phyloP scores from a whole-genome alignment of 2,888 invertebrate species.

The Drosophila siamana region DNA sequence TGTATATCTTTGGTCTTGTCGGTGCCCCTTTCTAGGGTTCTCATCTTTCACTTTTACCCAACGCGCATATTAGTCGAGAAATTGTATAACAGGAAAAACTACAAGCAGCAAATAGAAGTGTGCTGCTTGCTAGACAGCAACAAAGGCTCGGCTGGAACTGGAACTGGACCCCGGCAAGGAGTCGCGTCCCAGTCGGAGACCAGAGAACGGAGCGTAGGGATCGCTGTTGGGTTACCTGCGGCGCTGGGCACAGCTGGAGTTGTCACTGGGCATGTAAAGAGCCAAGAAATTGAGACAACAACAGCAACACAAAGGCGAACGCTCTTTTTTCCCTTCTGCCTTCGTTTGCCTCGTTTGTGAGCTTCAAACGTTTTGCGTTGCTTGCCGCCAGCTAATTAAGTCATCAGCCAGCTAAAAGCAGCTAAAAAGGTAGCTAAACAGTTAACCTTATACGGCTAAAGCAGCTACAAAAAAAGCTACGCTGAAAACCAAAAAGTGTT shows the following conservation, averaged over 20 bases:
- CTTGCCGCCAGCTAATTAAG: constrained; percentile 81
- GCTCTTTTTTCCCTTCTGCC: constrained; percentile 18
- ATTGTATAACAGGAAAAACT: constrained; percentile 74
- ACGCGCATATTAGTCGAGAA: constrained; percentile 73
- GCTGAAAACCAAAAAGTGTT: background rate
- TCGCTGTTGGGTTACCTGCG: constrained; percentile 68
- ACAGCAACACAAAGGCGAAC: constrained; percentile 37
- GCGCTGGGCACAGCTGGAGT: constrained; percentile 83
- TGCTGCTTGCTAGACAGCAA: constrained; percentile 50
- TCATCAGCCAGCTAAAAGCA: constrained; percentile 73
- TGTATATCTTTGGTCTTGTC: constrained; percentile 31
- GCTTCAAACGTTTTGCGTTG: constrained; percentile 60
- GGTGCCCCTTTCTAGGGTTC: constrained; percentile 71
- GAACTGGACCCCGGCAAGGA: constrained; percentile 32
- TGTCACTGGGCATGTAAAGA: constrained; percentile 84
- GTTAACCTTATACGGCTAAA: background rate
- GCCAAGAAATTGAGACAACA: constrained; percentile 71
- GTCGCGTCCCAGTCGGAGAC: background rate
- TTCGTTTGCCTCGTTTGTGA: no score
- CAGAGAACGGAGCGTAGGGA: constrained; percentile 33
- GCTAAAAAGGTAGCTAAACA: constrained; percentile 47
- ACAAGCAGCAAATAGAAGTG: constrained; percentile 61
- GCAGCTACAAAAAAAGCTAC: constrained; percentile 1
- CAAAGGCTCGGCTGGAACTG: constrained; percentile 68
- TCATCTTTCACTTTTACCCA: constrained; percentile 76